Evolutionary conservation across 2,113 vertebrate species (phyloP), one percentile per base, ranked within the genome.

Genomic region (Laticauda laticaudata): DNA sequence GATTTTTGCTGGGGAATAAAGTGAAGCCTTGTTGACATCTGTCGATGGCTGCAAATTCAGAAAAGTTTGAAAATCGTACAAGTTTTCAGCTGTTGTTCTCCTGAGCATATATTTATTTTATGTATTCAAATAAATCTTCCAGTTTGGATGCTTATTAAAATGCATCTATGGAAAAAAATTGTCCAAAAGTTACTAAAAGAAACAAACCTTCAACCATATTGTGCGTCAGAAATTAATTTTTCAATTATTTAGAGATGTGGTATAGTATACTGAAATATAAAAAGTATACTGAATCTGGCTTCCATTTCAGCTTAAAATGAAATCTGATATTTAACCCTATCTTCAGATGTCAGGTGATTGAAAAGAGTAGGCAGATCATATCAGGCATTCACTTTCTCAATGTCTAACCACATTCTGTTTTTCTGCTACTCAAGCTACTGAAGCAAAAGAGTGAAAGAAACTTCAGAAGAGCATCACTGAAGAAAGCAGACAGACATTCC

Each of bases 1-100:
- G 92, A 91, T 86, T 94, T 96, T 96, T 96, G 59, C 91, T 94
- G 81, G 59, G 92, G 94, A 95, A 92, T 94, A 94, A 95, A 95
- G 94, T 95, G 94, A 96, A 96, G 94, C 53, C 93, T 92, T 5
- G 92, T 34, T 96, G 96, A 95, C 96, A 97, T 95, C 96, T 96
- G 94, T 81, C 81, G 94, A 51, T 48, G 0, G 59, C 92, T 61
- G 55, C 90, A 96, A 96, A 57, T 86, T 75, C 94, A 51, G 91
- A 92, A 91, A 92, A 96, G 92, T 95, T 95, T 45, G 89, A 93
- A 93, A 15, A 94, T 57, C 92, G 90, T 14, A 90, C 23, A 75
- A 86, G 88, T 91, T 53, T 92, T 95, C 18, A 21, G 88, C 88
- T 95, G 57, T 94, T 95, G 85, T 69, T 94, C 10, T 18, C 93